Conservation (phyloP, 1,140 invertebrate genomes). For the Linepithema humile region DNA sequence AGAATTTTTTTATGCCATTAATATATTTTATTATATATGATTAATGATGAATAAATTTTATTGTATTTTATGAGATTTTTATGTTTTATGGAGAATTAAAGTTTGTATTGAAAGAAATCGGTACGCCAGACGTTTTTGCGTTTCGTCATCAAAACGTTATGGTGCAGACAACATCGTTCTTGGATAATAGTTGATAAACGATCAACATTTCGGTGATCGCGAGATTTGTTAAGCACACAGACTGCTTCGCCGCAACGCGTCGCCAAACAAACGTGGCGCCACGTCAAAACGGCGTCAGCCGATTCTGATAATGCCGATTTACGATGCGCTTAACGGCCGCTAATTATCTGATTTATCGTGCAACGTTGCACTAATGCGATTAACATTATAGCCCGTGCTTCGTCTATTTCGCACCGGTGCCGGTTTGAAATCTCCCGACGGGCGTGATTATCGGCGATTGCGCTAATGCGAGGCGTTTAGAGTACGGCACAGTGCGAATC, state of each 20-base stretch:
- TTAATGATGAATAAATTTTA: background rate
- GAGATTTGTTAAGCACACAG: constrained; percentile 64
- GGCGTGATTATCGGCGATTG: constrained; percentile 15
- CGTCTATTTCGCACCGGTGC: constrained; percentile 45
- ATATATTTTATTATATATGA: background rate
- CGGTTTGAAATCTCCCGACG: constrained; percentile 11
- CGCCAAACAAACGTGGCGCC: constrained; percentile 61
- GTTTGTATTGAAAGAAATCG: background rate
- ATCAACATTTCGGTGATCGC: constrained; percentile 62
- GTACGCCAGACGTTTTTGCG: background rate
- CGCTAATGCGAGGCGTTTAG: constrained; percentile 3
- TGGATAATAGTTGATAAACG: constrained; percentile 40
- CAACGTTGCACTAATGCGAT: constrained; percentile 76
- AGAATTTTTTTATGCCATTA: background rate
- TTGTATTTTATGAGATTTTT: background rate
- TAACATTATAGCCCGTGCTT: constrained; percentile 61
- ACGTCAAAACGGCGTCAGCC: constrained; percentile 64
- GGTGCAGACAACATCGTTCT: background rate
- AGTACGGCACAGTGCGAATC: constrained; percentile 12
- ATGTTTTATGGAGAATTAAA: background rate
- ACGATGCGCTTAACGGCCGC: constrained; percentile 76
- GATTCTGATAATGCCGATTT: constrained; percentile 79
- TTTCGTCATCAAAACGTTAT: background rate
- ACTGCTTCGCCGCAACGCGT: constrained; percentile 63
- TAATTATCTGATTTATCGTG: constrained; percentile 81